Evolutionary conservation across 2,888 invertebrate species (phyloP).

Genomic region (Melinopterus prodromus): DNA sequence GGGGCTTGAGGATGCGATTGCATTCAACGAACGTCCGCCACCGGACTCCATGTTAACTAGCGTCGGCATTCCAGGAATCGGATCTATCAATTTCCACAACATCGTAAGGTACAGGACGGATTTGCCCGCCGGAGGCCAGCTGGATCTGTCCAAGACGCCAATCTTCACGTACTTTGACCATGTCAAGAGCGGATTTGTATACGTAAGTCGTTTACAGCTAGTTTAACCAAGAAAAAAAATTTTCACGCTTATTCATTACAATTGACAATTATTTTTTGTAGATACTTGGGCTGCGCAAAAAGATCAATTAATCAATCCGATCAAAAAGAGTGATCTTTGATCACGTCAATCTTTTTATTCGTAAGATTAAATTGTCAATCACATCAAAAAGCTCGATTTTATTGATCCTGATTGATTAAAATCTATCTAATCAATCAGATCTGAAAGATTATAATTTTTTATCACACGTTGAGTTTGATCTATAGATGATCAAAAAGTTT

Average conservation of each 20-base stretch:
- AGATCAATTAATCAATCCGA: too few species aligned
- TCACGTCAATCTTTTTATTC: too few species aligned
- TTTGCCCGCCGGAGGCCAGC: slow-evolving; percentile 50
- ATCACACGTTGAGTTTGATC: too few species aligned
- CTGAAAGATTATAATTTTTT: too few species aligned
- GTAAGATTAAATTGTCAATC: too few species aligned
- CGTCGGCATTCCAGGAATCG: slow-evolving; percentile 79
- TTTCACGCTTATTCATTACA: slow-evolving; percentile 10
- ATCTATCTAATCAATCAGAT: too few species aligned
- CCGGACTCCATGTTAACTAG: slow-evolving; percentile 75
- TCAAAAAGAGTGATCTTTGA: too few species aligned
- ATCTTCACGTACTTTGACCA: slow-evolving; percentile 81
- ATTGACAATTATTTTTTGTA: neutral
- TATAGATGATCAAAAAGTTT: too few species aligned
- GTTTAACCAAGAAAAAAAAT: slow-evolving; percentile 14
- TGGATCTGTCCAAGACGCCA: slow-evolving; percentile 71
- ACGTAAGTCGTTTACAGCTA: slow-evolving; percentile 67
- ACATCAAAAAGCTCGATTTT: too few species aligned
- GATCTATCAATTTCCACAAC: slow-evolving; percentile 74
- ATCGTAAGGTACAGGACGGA: slow-evolving; percentile 55
- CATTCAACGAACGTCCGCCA: slow-evolving; percentile 79
- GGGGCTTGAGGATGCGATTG: slow-evolving; percentile 72
- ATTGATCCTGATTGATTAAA: too few species aligned
- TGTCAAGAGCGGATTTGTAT: slow-evolving; percentile 83
- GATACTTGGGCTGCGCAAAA: too few species aligned